phyloP scores from a whole-genome alignment of 2,888 invertebrate genomes.

The Eumerus sabulonum region DNA sequence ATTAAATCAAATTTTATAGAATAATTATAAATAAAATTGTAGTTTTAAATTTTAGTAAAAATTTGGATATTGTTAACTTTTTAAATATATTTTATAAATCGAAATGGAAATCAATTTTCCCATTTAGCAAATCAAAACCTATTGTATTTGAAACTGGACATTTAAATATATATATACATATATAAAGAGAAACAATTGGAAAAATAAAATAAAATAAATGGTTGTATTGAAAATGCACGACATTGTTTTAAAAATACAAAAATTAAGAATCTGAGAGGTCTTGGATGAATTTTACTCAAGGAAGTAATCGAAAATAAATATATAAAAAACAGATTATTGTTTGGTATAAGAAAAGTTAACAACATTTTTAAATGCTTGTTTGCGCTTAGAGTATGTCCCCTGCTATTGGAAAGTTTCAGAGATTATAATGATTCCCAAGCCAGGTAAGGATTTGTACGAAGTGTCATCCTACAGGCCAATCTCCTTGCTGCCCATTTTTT shows the following conservation, averaged over 20 bases:
- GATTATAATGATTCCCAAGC: too few species aligned
- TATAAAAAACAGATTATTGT: constrained; percentile 33
- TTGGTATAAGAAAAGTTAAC: too few species aligned
- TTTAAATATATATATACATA: constrained; percentile 25
- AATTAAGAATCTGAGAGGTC: constrained; percentile 24
- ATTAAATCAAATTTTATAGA: constrained; percentile 42
- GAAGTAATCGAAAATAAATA: constrained; percentile 45
- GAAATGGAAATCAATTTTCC: constrained; percentile 4
- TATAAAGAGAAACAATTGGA: background rate
- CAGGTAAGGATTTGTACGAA: too few species aligned
- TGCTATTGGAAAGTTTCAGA: too few species aligned
- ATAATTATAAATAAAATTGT: constrained; percentile 13
- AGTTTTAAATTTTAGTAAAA: constrained; percentile 41
- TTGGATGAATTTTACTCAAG: constrained; percentile 41
- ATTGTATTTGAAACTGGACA: constrained; percentile 4
- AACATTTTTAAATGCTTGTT: too few species aligned
- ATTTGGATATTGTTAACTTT: constrained; percentile 62
- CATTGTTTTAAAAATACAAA: constrained; percentile 44
- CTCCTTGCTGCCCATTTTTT: too few species aligned
- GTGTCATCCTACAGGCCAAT: too few species aligned
- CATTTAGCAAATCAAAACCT: constrained; percentile 28
- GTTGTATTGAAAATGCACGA: constrained; percentile 55
- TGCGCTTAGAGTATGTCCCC: too few species aligned
- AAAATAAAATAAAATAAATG: too few species aligned
- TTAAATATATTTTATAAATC: constrained; percentile 61